These are phyloP conservation scores for Lycia hirtaria DNA, from an alignment of 2,888 invertebrate species.

Conservation along the genomic window DNA sequence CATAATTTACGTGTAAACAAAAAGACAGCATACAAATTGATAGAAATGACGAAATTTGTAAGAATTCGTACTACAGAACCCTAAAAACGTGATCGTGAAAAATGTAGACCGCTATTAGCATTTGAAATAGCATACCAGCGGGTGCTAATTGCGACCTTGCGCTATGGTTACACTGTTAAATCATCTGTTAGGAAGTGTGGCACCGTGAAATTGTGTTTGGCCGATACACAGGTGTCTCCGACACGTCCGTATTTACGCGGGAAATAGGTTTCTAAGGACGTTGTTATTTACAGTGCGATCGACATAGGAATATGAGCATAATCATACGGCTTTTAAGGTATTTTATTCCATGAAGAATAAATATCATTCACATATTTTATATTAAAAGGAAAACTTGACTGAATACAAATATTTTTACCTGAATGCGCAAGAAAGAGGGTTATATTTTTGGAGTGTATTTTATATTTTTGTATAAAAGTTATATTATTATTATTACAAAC, in stretches of 20 bases:
- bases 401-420: no score
- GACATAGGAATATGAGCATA: no score
- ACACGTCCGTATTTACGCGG: neutral
- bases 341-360: no score
- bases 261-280: neutral
- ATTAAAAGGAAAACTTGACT: no score
- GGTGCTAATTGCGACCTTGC: constrained; percentile 24
- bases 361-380: no score
- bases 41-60: neutral
- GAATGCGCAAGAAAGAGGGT: no score
- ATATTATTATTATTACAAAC: no score
- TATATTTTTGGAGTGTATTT: no score
- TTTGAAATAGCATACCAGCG: constrained; percentile 20
- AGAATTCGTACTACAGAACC: neutral
- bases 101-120: constrained; percentile 21
- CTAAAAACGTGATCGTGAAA: neutral
- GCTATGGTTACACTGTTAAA: constrained; percentile 6
- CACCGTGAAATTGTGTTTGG: neutral
- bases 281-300: neutral
- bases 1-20: no score
- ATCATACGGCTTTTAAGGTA: no score
- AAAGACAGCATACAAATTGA: neutral
- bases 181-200: constrained; percentile 5
- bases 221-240: constrained; percentile 2
- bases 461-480: no score